Evolutionary conservation across 2,113 vertebrate species (phyloP), one percentile per base, ranked within the genome.

Genomic region (Elanus axillaris): DNA sequence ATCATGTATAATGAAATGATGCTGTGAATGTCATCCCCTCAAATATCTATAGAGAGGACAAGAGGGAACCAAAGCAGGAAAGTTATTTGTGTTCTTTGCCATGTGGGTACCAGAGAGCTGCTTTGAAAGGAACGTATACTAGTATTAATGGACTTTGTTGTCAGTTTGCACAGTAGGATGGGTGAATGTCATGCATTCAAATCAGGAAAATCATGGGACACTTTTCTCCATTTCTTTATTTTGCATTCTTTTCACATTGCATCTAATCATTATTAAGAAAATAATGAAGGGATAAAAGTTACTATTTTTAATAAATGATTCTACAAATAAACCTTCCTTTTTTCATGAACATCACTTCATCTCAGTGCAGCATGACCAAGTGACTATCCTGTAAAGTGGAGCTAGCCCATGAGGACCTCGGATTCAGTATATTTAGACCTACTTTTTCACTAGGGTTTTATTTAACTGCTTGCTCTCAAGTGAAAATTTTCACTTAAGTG

Each of bases 371-470:
- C 22, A 34, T 47, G 42, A 68, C 52, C 1, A 4, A 38, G 14
- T 60, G 22, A 38, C 34, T 50, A 55, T 12, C 11, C 8, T 7
- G 6, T 55, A 66, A 67, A 13, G 19, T 0, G 0, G 16, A 60
- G 48, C 4, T 34, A 75, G n/a, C 19, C n/a, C 9, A 10, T 14
- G 12, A 80, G 38, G 26, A 55, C 55, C 31, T 53, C 68, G 42
- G 27, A 77, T 3, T 8, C 31, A 31, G 3, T 55, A 9, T 60
- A 20, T 60, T 92, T 88, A 67, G n/a, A 68, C 3, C 72, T 88
- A 16, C 45, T 86, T 80, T 74, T 74, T 42, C 48, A 11, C 17
- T 48, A 38, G 22, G 5, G 11, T 31, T 89, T 77, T 36, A 23
- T 77, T 75, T 50, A 79, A 55, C 22, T 68, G 34, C 12, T 59